Base-by-base conservation (phyloP, 2,113 vertebrate genomes). In the Eurypyga helias region DNA sequence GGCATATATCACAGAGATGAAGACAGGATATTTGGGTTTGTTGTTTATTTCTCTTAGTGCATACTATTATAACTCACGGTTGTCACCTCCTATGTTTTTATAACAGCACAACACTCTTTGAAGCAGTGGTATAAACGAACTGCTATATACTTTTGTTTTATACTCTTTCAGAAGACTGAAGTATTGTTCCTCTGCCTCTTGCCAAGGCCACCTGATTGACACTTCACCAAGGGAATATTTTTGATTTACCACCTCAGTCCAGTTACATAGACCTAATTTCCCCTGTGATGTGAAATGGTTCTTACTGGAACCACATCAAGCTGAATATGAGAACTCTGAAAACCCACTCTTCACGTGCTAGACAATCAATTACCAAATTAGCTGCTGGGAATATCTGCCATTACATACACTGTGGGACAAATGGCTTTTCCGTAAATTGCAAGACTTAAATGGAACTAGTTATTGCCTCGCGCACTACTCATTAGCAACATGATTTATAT, bases 401-500 rank as follows among this genome's bases (percentile, higher is more conserved):
- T 76, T 93, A 95, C 95, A 95, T 38, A 89, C 36, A 61, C 26
- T 49, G 70, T 7, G 9, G 81, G 84, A 91, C 72, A 97, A 94
- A 90, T 75, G 48, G 61, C 26, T 92, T 80, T 87, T 70, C 70
- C 73, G 54, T 64, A 95, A 91, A 95, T 89, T 93, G 79, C 82
- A 90, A 91, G 61, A 83, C 83, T 90, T 82, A 71, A 92, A 71
- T 77, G 43, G 33, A 96, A 73, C 45, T 80, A 90, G 62, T 87
- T 96, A 97, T 82, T 97, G 61, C 84, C 81, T 87, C 80, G 45
- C 85, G 71, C 36, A 38, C 72, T 87, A 60, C 73, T 96, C 66
- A 96, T 85, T 95, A 92, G 51, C 52, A 80, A 58, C 1, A 15
- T 33, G 17, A 96, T 95, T 94, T 96, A 93, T 67, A 90, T 88